A percentile compares a stretch with the other conserved stretches of the same genome.
Conservation (phyloP, 2,113 vertebrate species). For the Hypomesus transpacificus region DNA sequence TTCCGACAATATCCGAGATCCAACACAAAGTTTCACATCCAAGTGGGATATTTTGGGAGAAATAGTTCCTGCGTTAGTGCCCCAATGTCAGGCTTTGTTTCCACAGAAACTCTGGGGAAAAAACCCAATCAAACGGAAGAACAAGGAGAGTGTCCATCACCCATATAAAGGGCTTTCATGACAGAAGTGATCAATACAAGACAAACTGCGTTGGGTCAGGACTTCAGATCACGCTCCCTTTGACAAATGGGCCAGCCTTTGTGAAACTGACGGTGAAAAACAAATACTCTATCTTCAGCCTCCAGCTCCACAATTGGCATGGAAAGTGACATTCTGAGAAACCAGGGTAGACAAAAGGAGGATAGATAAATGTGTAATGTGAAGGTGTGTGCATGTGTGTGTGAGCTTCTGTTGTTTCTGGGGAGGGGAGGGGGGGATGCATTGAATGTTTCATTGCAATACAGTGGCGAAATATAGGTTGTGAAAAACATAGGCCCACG, state of each 20-base stretch:
- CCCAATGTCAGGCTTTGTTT: background rate
- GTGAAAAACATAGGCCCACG: background rate
- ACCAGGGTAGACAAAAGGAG: constrained; percentile 52
- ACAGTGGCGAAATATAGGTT: background rate
- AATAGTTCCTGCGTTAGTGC: background rate
- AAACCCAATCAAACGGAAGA: constrained; percentile 34
- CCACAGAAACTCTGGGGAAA: constrained; percentile 21
- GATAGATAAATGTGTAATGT: constrained; percentile 58
- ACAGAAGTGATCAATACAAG: constrained; percentile 65
- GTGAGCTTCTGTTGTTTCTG: constrained; percentile 15
- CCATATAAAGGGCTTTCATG: constrained; percentile 45
- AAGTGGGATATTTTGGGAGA: background rate
- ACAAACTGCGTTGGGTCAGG: constrained; percentile 46
- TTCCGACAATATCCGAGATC: background rate
- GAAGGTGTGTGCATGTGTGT: constrained; percentile 6
- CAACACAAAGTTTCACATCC: background rate
- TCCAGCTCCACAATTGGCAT: constrained; percentile 36
- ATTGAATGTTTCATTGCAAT: background rate
- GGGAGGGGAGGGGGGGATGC: background rate
- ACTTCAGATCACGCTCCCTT: constrained; percentile 43
- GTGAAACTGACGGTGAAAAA: constrained; percentile 58
- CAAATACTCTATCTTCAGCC: constrained; percentile 55
- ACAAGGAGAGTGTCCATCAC: constrained; percentile 50
- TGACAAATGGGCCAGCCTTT: constrained; percentile 62
- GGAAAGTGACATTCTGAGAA: constrained; percentile 57